phyloP scores from a whole-genome alignment of 1,140 invertebrate species.

The Ganaspis sp. region DNA sequence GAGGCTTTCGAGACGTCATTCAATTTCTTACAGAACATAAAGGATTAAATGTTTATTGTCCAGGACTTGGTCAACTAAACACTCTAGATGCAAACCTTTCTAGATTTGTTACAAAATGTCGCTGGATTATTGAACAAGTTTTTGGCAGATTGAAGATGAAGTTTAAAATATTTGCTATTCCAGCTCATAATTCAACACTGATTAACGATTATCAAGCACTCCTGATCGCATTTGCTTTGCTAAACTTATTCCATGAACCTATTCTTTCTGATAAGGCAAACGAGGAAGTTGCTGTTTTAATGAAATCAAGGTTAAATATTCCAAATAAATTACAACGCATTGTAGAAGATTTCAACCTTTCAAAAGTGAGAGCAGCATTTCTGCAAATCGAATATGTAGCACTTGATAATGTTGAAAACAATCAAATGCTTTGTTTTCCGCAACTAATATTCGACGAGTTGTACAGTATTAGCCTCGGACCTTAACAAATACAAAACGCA shows the following conservation, averaged over 20 bases:
- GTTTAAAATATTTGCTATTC: conserved; percentile 26
- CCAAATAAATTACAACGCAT: background rate
- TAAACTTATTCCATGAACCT: conserved; percentile 23
- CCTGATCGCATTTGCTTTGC: background rate
- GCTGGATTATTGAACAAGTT: conserved; percentile 34
- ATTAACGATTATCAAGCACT: conserved; percentile 10
- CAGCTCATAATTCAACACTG: conserved; percentile 30
- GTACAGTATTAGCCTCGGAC: background rate
- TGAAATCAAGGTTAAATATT: conserved; percentile 5
- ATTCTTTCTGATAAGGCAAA: background rate
- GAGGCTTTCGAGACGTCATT: too few species aligned
- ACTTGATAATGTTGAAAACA: conserved; percentile 27
- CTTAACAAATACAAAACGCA: conserved; percentile 30
- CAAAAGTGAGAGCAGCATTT: background rate
- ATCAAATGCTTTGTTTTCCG: background rate
- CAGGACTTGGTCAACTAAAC: background rate
- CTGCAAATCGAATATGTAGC: background rate
- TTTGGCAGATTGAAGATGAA: conserved; percentile 26
- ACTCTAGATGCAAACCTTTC: conserved; percentile 23
- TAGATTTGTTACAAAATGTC: conserved; percentile 35
- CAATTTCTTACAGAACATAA: too few species aligned
- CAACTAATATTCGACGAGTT: background rate
- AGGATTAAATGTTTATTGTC: too few species aligned
- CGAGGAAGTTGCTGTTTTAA: background rate
- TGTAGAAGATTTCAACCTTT: conserved; percentile 3